Conservation (phyloP, 2,797 vertebrate genomes). For the Carcharodon carcharias region DNA sequence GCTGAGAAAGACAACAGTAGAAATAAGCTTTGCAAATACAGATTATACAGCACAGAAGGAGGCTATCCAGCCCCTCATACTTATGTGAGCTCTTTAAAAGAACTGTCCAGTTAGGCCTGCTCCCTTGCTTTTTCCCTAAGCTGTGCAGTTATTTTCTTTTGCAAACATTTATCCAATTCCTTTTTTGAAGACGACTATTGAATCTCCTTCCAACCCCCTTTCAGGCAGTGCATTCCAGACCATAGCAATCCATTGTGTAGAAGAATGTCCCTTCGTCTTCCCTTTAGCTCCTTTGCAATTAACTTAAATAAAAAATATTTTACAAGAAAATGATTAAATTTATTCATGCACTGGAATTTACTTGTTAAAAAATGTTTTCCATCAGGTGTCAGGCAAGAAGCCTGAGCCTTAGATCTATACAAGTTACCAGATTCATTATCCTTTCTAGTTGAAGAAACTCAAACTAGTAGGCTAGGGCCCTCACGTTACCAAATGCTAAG, state of each 20-base stretch:
- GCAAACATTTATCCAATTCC: background rate
- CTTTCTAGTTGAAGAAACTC: background rate
- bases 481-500: background rate
- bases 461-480: background rate
- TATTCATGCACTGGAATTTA: no score
- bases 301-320: background rate
- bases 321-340: background rate
- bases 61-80: background rate
- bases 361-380: background rate
- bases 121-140: background rate
- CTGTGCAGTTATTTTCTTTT: background rate
- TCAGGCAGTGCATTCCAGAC: background rate
- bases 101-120: no score
- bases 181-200: background rate
- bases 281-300: background rate
- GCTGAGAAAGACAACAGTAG: background rate
- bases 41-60: background rate
- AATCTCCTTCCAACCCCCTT: background rate
- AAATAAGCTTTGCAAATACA: background rate
- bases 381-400: background rate
- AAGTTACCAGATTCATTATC: background rate
- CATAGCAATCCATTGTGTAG: no score
- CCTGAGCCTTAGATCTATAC: background rate
- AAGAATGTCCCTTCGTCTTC: background rate
- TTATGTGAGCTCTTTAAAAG: no score